Conservation (phyloP, 2,797 vertebrate genomes). For the Peromyscus nudipes region DNA sequence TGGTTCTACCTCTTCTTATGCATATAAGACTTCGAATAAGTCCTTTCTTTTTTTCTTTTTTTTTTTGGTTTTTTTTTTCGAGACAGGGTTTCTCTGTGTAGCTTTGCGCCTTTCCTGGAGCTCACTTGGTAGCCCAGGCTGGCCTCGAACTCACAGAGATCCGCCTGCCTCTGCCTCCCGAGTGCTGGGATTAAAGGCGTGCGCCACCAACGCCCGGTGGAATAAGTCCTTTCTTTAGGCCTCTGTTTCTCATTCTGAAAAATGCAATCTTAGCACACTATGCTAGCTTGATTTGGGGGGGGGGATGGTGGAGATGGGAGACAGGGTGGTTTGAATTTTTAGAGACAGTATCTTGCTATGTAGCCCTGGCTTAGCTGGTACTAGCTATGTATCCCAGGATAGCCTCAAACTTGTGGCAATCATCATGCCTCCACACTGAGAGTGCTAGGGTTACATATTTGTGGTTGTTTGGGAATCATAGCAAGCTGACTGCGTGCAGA, state of each 20-base stretch:
- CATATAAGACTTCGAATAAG: neutral
- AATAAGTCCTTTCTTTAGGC: no score
- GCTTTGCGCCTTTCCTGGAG: no score
- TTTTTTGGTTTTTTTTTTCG: no score
- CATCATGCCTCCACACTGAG: neutral
- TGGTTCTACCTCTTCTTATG: neutral
- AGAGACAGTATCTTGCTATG: neutral
- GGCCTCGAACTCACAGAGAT: no score
- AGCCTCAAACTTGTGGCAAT: neutral
- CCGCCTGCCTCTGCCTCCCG: no score
- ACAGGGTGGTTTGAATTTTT: neutral
- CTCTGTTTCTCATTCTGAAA: constrained; percentile 55
- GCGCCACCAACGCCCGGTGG: no score
- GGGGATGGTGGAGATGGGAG: neutral
- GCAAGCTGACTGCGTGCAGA: neutral
- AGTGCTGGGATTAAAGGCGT: no score
- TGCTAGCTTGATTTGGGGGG: neutral
- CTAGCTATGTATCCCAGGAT: neutral
- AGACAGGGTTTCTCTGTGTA: no score
- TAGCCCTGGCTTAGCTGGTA: neutral
- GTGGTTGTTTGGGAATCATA: constrained; percentile 39
- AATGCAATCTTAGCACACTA: neutral
- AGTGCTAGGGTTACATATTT: neutral
- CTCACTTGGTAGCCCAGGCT: no score
- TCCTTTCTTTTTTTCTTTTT: neutral